Conservation (phyloP, 2,113 vertebrate species). For the Athene cunicularia region DNA sequence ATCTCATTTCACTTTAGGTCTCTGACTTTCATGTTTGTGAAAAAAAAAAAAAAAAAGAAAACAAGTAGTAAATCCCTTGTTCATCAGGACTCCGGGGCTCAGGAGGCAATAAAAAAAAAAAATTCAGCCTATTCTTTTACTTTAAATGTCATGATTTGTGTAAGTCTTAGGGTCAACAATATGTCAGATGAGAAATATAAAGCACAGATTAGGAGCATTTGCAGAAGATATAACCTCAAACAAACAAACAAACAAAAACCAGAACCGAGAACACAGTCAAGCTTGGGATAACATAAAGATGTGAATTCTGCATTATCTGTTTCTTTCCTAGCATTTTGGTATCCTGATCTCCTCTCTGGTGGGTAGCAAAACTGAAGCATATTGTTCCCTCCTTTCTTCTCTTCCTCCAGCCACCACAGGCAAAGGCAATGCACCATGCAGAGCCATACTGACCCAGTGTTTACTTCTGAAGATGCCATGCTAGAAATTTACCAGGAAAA, state of each 20-base stretch:
- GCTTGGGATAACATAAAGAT: background rate
- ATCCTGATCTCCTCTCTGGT: too few relatives aligned
- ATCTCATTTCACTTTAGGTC: background rate
- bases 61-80: background rate
- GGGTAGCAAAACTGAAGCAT: background rate
- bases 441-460: background rate
- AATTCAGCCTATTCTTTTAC: background rate
- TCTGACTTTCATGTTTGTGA: background rate
- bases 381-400: background rate
- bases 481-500: background rate
- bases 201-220: background rate
- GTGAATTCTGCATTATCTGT: background rate
- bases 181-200: background rate
- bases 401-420: background rate
- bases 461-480: background rate
- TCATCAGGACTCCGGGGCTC: background rate
- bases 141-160: background rate
- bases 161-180: background rate
- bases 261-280: background rate
- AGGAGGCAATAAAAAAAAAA: background rate
- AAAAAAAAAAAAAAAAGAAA: background rate
- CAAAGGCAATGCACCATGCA: background rate
- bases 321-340: background rate
- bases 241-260: background rate
- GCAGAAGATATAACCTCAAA: background rate